Base-by-base conservation (phyloP, 1,140 invertebrate species). In the Drosophila oshimai region DNA sequence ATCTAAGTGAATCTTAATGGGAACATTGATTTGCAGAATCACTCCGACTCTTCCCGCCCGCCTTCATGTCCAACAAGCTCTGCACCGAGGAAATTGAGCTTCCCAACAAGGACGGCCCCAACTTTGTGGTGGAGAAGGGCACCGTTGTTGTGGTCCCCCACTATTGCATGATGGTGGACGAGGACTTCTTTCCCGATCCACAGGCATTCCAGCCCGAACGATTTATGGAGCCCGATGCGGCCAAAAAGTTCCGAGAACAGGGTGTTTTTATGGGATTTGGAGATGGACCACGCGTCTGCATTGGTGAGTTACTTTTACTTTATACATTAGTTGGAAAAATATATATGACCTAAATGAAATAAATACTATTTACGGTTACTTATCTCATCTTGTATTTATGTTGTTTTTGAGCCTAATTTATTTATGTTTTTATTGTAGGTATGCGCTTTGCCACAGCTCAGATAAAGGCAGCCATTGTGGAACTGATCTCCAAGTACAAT, bases 191-290 rank as follows among this genome's bases (percentile, higher is more conserved):
- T 64, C 92, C 93, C 7, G 91, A 97, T 60, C 94, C 96, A 0
- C 91, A 94, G 4, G 86, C 88, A 7, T 98, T 94, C 81, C 92
- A 95, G 88, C 97, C 97, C 0, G 94, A 96, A 31, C 92, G 96
- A 84, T 90, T 90, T 10, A 26, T 74, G 20, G 79, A 80, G 12
- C 53, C 71, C 3, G 64, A 81, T 46, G 80, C 80, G 6, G 49
- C 55, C 12, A 90, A 90, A 44, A 65, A 47, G 1, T 89, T 49
- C 17, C 46, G 74, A 1, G 89, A 90, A 9, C 51, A 45, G 2
- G 80, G 89, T 7, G 45, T 71, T 0, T 80, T 62, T 5, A 70
- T 77, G 58, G 62, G 24, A 0, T 90, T 90, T 26, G 80, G 81
- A 1, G 86, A 90, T 72, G 89, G 84, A 34, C 86, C 84, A 0